Percentiles rank a stretch among this genome's conserved stretches.
Conservation (phyloP, 2,113 vertebrate species). For the Macrotus californicus region DNA sequence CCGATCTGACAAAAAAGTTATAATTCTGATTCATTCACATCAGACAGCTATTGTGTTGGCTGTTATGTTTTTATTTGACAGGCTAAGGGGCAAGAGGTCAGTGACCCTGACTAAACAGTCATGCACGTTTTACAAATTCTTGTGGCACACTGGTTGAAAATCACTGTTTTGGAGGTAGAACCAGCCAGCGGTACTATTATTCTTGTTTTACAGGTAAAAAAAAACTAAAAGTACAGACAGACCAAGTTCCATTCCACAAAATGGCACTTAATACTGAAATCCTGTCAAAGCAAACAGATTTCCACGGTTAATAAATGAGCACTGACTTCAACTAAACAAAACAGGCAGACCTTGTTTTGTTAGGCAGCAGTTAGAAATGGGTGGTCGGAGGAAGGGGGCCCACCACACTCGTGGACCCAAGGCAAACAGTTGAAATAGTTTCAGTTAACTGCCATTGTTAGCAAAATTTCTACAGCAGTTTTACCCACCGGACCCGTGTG, state of each 20-base stretch:
- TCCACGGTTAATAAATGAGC: background rate
- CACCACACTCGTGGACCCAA: too few species aligned
- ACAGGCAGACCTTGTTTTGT: background rate
- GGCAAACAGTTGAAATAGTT: too few species aligned
- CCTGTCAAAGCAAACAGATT: background rate
- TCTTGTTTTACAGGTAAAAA: background rate
- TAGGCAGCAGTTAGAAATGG: too few species aligned
- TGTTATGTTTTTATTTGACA: background rate
- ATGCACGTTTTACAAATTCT: background rate
- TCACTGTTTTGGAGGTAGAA: background rate
- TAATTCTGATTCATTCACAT: background rate
- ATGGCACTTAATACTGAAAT: background rate
- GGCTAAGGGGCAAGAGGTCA: background rate
- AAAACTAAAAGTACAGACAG: background rate
- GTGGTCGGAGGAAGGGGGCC: too few species aligned
- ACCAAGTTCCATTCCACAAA: background rate
- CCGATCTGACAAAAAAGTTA: background rate
- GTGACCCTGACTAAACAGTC: background rate
- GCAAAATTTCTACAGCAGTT: too few species aligned
- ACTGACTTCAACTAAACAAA: background rate
- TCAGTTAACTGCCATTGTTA: too few species aligned
- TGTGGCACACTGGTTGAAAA: background rate
- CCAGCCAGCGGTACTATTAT: background rate
- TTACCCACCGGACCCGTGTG: too few species aligned
- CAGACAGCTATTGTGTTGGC: background rate